A percentile compares a stretch with the other conserved stretches of the same genome.
These are phyloP conservation scores for Bombus balteatus DNA, from an alignment of 1,140 invertebrate genomes.

Conservation along the genomic window DNA sequence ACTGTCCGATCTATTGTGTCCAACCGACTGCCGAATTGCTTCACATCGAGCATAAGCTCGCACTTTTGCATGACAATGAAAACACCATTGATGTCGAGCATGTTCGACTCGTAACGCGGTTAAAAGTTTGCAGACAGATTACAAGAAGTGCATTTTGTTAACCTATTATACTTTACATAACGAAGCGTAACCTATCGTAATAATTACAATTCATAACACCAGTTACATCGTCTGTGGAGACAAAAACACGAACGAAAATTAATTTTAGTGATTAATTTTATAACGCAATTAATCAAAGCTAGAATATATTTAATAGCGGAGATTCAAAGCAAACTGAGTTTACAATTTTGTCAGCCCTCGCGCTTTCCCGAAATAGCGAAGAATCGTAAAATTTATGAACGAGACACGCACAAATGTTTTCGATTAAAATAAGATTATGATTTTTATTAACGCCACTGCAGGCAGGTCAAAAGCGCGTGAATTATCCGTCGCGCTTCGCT, in stretches of 20 bases:
- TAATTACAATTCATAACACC: neutral
- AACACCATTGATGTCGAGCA: constrained; percentile 58
- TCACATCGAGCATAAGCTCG: constrained; percentile 76
- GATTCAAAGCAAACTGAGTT: neutral
- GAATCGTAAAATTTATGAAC: constrained; percentile 32
- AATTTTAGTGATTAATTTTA: too few species aligned
- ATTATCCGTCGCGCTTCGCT: constrained; percentile 68
- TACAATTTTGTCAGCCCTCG: neutral
- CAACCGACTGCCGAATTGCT: constrained; percentile 77
- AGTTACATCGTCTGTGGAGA: neutral
- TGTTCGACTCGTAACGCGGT: constrained; percentile 52
- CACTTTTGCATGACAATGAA: constrained; percentile 80
- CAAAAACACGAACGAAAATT: neutral
- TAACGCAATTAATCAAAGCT: too few species aligned
- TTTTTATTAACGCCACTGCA: constrained; percentile 56
- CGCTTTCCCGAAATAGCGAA: neutral
- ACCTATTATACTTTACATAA: neutral
- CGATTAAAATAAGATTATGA: constrained; percentile 56
- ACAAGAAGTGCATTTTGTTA: neutral
- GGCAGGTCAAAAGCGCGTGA: constrained; percentile 47
- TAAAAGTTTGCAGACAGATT: constrained; percentile 39
- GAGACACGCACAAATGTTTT: constrained; percentile 19
- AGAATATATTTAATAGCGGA: too few species aligned
- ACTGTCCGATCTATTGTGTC: constrained; percentile 74
- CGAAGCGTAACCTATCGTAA: neutral